Evolutionary conservation across 2,113 vertebrate genomes (phyloP).

Genomic region (Pseudorectes ferrugineus): DNA sequence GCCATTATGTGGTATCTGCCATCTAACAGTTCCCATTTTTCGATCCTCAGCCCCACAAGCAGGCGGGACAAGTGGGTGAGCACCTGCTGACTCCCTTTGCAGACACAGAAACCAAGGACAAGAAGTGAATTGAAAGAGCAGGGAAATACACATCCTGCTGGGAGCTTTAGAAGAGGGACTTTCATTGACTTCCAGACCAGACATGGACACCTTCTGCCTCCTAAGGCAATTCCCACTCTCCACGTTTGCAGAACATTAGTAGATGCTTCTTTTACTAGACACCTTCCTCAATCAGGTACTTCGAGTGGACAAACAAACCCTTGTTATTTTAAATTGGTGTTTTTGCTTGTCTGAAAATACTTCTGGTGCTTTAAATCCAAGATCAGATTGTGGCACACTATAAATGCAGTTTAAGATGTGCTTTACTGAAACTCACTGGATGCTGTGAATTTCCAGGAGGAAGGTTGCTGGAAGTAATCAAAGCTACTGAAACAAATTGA

Average conservation of each 20-base stretch:
- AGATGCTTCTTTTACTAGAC: neutral
- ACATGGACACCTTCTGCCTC: neutral
- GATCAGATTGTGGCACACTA: neutral
- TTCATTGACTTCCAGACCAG: neutral
- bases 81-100: neutral
- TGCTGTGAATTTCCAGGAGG: neutral
- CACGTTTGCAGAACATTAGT: neutral
- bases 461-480: slow-evolving; percentile 1
- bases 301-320: neutral
- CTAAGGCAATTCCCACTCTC: neutral
- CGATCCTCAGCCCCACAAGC: neutral
- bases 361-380: neutral
- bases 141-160: neutral
- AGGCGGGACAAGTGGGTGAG: neutral
- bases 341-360: neutral
- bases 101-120: neutral
- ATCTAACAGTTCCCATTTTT: neutral
- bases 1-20: neutral
- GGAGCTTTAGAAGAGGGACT: neutral
- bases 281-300: neutral
- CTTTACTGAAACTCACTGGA: neutral
- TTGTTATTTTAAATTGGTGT: neutral
- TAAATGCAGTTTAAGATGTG: neutral
- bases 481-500: neutral
- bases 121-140: neutral